phyloP scores from a whole-genome alignment of 92 coral and sea anemone genomes.

The Epizoanthus scotinus region DNA sequence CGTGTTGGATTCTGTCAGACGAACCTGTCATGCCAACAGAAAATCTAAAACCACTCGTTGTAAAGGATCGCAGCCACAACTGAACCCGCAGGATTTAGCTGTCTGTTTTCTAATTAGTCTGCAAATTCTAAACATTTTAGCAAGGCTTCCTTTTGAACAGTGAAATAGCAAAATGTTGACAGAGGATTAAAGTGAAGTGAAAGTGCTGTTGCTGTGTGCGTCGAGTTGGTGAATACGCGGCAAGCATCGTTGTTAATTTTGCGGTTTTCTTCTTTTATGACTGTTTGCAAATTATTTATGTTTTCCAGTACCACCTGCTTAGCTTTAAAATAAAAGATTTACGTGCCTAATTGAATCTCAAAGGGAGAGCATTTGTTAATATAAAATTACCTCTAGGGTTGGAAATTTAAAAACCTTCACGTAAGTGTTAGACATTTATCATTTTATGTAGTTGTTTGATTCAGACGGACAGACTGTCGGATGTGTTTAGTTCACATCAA shows the following conservation, averaged over 20 bases:
- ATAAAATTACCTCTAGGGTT: neutral
- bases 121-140: constrained; percentile 24
- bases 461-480: neutral
- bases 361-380: constrained; percentile 36
- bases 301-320: constrained; percentile 50
- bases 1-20: neutral
- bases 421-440: no score
- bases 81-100: constrained; percentile 20
- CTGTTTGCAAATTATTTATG: constrained; percentile 25
- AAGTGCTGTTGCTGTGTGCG: no score
- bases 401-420: neutral
- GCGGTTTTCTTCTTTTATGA: constrained; percentile 47
- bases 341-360: constrained; percentile 29
- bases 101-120: constrained; percentile 11
- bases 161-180: constrained; percentile 21
- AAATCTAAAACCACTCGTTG: neutral
- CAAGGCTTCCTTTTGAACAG: constrained; percentile 2
- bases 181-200: neutral
- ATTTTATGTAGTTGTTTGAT: no score
- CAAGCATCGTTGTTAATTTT: constrained; percentile 25
- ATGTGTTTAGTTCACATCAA: neutral
- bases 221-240: no score
- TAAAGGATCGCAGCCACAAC: constrained; percentile 22
- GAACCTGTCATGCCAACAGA: neutral
- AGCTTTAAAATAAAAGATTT: constrained; percentile 13